phyloP scores from a whole-genome alignment of 2,888 invertebrate species.

The Heliconius ismenius region DNA sequence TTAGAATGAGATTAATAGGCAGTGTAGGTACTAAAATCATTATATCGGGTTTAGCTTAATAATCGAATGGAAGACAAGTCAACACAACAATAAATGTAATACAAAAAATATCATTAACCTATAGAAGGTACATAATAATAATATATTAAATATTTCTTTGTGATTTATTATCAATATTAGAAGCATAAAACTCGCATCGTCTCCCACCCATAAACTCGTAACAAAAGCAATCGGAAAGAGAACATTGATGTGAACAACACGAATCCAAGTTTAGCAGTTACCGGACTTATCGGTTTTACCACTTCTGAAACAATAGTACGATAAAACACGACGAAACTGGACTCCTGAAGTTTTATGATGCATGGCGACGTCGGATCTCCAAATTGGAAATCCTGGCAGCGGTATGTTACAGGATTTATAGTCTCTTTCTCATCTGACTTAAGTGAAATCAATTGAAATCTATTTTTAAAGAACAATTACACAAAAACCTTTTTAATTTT shows the following conservation, averaged over 20 bases:
- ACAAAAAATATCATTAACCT: too few species aligned
- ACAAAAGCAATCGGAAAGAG: conserved; percentile 65
- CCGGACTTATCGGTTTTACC: conserved; percentile 46
- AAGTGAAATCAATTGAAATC: neutral
- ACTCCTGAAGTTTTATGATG: conserved; percentile 35
- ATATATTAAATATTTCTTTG: neutral
- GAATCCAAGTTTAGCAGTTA: conserved; percentile 59
- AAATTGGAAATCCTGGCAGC: conserved; percentile 21
- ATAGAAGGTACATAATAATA: too few species aligned
- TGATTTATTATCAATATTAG: conserved; percentile 15
- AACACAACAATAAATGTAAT: too few species aligned
- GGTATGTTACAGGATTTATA: conserved; percentile 17
- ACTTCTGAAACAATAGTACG: conserved; percentile 47
- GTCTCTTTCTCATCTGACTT: neutral
- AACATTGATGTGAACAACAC: conserved; percentile 55
- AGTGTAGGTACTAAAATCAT: too few species aligned
- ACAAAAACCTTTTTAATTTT: neutral
- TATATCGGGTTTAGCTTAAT: too few species aligned
- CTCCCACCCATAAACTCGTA: conserved; percentile 57
- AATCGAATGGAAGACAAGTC: too few species aligned
- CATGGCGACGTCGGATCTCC: conserved; percentile 29
- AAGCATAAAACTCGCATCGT: neutral
- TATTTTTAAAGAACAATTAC: conserved; percentile 4
- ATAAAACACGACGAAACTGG: conserved; percentile 39
- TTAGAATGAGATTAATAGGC: too few species aligned